Conservation (phyloP, 2,113 vertebrate species). For the Actenoides lindsayi region DNA sequence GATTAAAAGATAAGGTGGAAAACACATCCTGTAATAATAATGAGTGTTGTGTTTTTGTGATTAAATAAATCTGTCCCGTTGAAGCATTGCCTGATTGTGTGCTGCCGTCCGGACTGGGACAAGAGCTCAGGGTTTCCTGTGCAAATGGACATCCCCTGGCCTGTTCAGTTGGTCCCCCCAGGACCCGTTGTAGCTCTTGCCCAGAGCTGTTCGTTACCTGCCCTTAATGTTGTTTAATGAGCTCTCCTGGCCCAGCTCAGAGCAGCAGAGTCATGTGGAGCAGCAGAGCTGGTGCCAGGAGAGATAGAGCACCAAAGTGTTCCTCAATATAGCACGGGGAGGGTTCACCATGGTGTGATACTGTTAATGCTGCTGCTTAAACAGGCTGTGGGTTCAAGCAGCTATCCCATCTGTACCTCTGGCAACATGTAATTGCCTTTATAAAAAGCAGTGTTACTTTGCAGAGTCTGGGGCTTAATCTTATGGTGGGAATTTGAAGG, state of each 20-base stretch:
- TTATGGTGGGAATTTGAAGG: neutral
- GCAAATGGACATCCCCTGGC: neutral
- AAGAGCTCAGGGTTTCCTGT: neutral
- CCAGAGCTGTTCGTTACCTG: conserved; percentile 10
- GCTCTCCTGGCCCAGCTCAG: neutral
- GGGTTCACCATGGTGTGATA: neutral
- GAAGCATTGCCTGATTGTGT: neutral
- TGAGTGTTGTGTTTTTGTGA: neutral
- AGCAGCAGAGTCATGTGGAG: neutral
- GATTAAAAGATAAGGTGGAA: neutral
- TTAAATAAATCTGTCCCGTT: neutral
- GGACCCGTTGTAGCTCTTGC: neutral
- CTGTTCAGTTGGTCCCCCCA: neutral
- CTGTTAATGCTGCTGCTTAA: rapidly evolving
- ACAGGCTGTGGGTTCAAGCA: neutral
- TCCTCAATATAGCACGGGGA: neutral
- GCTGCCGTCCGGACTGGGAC: neutral
- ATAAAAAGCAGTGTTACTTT: neutral
- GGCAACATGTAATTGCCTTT: rapidly evolving
- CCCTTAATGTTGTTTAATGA: neutral
- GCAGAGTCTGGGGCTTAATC: neutral
- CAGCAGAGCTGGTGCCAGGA: conserved; percentile 26
- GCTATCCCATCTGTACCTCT: neutral
- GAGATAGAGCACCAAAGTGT: conserved; percentile 51
- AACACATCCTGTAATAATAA: neutral